Evolutionary conservation across 37 sponge, comb jelly and placozoan genomes (phyloP).

Genomic region (Eunapius fragilis): DNA sequence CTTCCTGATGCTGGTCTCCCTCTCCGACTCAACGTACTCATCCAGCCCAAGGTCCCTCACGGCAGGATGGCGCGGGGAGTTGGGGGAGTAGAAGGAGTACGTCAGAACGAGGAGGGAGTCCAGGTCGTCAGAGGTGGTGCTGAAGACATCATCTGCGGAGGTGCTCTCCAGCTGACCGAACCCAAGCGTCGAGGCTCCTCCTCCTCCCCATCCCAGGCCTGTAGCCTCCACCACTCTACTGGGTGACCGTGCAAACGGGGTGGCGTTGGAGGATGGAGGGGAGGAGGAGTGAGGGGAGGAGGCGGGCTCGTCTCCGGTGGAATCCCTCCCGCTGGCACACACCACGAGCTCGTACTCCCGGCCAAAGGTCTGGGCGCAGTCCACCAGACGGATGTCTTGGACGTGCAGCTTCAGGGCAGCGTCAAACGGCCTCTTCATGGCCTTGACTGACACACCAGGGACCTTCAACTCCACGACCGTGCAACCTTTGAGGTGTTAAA

Average conservation of each 20-base stretch:
- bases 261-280: too few species aligned
- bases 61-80: slow-evolving; percentile 48
- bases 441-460: slow-evolving; percentile 45
- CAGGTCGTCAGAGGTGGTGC: not conserved
- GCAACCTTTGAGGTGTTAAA: slow-evolving; percentile 50
- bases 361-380: slow-evolving; percentile 80
- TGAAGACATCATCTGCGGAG: not conserved
- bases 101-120: slow-evolving; percentile 26
- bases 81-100: slow-evolving; percentile 19
- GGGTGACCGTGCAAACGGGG: too few species aligned
- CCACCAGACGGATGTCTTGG: slow-evolving; percentile 80
- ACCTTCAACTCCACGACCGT: slow-evolving; percentile 55
- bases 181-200: not conserved
- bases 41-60: slow-evolving; percentile 15
- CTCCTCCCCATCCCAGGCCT: not conserved
- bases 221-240: not conserved
- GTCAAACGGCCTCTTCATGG: slow-evolving; percentile 71
- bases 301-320: not conserved
- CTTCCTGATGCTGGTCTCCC: slow-evolving; percentile 31
- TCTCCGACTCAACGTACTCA: slow-evolving; percentile 6
- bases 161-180: not conserved
- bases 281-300: not conserved
- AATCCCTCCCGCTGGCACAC: slow-evolving; percentile 61
- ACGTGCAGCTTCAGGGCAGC: slow-evolving; percentile 38
- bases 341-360: slow-evolving; percentile 80